Evolutionary conservation across 2,113 vertebrate genomes (phyloP), one percentile per base, ranked within the genome.

Genomic region (Thermophis baileyi): DNA sequence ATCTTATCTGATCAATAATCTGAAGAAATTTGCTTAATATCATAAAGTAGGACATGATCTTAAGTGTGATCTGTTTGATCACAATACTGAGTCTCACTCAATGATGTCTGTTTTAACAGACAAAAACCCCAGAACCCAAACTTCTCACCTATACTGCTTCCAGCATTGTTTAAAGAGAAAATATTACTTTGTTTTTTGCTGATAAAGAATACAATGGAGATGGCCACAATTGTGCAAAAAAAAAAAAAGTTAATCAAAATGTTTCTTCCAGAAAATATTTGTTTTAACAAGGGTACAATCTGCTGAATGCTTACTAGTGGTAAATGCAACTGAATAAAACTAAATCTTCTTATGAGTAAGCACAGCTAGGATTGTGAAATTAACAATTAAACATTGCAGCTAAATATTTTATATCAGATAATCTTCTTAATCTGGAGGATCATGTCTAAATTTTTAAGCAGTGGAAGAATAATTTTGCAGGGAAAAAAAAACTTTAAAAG

Each of bases 71-170:
- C 5, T 55, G 46, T 1, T 91, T 93, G 60, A 69, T n/a, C 60
- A 69, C 30, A 96, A 96, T 22, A 96, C 93, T 93, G 88, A 51
- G 25, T 30, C 12, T 51, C 0, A 94, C 50, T 85, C 51, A 93
- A 27, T 92, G 91, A 96, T 95, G 94, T 96, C 92, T 94, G 94
- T 91, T 95, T 95, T 90, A 85, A 93, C 4, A 94, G 91, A 86
- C 55, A 94, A 93, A 95, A 92, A 22, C 2, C 18, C 0, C 30
- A 69, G 60, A 5, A 6, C n/a, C 2, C 18, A 22, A 91, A 94
- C 94, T 86, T 95, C 2, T 90, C 55, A 86, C 92, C 63, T 94
- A 95, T 92, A 16, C 12, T 94, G 94, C 94, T 60, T 91, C 94
- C 88, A 95, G 51, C 46, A 93, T 12, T 91, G 81, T 50, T 93